Evolutionary conservation across 2,888 invertebrate species (phyloP).

Genomic region (Marronus borbonicus): DNA sequence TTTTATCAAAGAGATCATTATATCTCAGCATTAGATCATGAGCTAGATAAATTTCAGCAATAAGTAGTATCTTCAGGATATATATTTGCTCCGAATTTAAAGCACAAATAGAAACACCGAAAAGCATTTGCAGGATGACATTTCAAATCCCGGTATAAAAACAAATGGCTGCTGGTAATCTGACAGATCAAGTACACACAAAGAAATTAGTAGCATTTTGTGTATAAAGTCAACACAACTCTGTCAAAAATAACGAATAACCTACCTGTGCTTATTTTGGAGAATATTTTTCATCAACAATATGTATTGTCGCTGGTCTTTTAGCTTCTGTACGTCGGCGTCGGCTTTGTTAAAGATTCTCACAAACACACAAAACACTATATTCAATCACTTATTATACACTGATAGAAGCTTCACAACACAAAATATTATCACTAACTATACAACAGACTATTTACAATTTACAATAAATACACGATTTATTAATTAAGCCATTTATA

Average conservation of each 20-base stretch:
- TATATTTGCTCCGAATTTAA: constrained; percentile 50
- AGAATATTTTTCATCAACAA: constrained; percentile 66
- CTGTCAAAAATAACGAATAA: constrained; percentile 46
- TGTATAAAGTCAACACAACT: constrained; percentile 44
- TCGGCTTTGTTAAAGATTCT: constrained; percentile 74
- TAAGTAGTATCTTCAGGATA: constrained; percentile 26
- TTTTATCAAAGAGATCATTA: neutral
- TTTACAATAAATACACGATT: constrained; percentile 78
- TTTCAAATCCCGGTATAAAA: constrained; percentile 69
- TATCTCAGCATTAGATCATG: neutral
- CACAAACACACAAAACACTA: constrained; percentile 76
- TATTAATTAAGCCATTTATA: constrained; percentile 79
- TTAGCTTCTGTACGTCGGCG: constrained; percentile 74
- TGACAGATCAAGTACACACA: constrained; percentile 72
- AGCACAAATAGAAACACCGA: constrained; percentile 51
- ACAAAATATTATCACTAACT: constrained; percentile 81
- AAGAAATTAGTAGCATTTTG: constrained; percentile 67
- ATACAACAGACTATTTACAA: constrained; percentile 83
- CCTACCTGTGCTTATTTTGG: constrained; percentile 66
- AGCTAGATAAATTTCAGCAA: neutral
- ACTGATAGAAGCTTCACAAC: constrained; percentile 69
- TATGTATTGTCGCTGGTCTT: constrained; percentile 70
- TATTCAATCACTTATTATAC: constrained; percentile 73
- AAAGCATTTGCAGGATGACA: constrained; percentile 68
- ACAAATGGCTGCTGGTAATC: constrained; percentile 74